A percentile compares a stretch with the other conserved stretches of the same genome.
phyloP scores from a whole-genome alignment of 37 sponge, comb jelly and placozoan genomes.

The Halisarca cf. caerulea region DNA sequence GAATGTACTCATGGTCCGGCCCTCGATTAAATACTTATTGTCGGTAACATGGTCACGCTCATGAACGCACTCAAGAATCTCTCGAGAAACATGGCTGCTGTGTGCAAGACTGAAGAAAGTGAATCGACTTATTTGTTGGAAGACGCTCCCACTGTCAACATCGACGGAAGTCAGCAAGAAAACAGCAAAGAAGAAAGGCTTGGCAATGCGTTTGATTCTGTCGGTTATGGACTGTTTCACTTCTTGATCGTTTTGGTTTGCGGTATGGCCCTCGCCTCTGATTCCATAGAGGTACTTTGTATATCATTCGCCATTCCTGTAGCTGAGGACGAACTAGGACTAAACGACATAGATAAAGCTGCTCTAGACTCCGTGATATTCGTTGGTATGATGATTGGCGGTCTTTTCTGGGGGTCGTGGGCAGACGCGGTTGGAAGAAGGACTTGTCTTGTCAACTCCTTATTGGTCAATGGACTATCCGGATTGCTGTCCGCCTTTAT shows the following conservation, averaged over 20 bases:
- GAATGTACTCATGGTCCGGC: too few relatives aligned
- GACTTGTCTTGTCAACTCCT: slow-evolving; percentile 73
- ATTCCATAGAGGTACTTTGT: slow-evolving; percentile 73
- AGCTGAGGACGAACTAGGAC: slow-evolving; percentile 25
- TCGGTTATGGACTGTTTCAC: slow-evolving; percentile 67
- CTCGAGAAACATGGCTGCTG: neutral
- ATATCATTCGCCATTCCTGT: slow-evolving; percentile 56
- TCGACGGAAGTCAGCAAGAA: neutral
- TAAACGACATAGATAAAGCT: slow-evolving; percentile 42
- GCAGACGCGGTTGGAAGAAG: slow-evolving; percentile 83
- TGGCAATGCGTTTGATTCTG: slow-evolving; percentile 19
- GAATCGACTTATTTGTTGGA: neutral
- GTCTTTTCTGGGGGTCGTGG: slow-evolving; percentile 84
- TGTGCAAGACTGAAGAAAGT: neutral
- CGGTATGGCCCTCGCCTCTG: slow-evolving; percentile 75
- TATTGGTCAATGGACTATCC: slow-evolving; percentile 78
- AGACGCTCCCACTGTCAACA: neutral
- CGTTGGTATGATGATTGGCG: slow-evolving; percentile 92
- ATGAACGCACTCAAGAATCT: too few relatives aligned
- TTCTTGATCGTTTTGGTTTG: slow-evolving; percentile 45
- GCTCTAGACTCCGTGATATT: slow-evolving; percentile 72
- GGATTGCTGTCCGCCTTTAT: slow-evolving; percentile 81
- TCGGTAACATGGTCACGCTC: too few relatives aligned
- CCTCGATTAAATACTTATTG: too few relatives aligned
- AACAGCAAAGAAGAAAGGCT: neutral